Evolutionary conservation across 2,113 vertebrate genomes (phyloP).

Genomic region (Ptychochromis oligacanthus): DNA sequence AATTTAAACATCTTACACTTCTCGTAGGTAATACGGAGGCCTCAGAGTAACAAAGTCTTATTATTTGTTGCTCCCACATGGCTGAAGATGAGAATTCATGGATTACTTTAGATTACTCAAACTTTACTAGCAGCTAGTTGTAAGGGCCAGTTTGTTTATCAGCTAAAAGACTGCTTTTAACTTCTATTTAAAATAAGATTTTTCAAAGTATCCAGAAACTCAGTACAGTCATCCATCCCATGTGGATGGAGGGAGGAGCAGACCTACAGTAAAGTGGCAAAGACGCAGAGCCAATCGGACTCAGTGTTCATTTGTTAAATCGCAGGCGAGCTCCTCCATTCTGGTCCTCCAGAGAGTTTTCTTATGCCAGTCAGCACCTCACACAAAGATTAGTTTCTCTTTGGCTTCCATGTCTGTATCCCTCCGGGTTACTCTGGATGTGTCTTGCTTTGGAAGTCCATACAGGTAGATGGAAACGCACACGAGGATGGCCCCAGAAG

Average conservation of each 20-base stretch:
- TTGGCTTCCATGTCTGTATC: conserved; percentile 71
- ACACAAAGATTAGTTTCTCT: conserved; percentile 84
- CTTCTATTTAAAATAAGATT: neutral
- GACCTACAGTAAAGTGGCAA: neutral
- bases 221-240: neutral
- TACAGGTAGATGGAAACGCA: conserved; percentile 97
- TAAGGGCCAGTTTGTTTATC: neutral
- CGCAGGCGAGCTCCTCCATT: neutral
- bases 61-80: neutral
- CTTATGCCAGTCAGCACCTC: conserved; percentile 36
- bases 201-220: neutral
- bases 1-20: neutral
- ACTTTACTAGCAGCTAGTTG: neutral
- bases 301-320: neutral
- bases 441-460: conserved; percentile 93
- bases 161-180: neutral
- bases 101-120: conserved; percentile 2
- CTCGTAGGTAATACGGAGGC: neutral
- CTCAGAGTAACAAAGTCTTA: neutral
- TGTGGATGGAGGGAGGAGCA: neutral
- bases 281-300: neutral
- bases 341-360: neutral
- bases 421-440: conserved; percentile 78
- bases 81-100: neutral
- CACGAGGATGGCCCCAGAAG: conserved; percentile 86